Evolutionary conservation across 2,113 vertebrate genomes (phyloP).

Genomic region (Hassar affinis): DNA sequence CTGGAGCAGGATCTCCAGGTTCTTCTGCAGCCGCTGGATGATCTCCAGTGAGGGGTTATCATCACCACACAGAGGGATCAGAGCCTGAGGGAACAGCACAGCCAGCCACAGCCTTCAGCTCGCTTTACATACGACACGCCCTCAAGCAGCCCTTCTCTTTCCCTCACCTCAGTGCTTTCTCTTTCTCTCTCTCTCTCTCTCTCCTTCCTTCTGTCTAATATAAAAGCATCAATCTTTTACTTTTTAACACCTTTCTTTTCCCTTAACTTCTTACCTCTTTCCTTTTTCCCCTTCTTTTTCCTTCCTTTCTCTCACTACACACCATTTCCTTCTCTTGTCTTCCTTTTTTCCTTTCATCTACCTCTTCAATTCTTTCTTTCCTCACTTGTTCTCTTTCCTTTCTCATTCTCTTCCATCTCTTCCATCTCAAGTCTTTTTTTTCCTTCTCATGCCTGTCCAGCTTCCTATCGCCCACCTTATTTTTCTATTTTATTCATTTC

Average conservation of each 20-base stretch:
- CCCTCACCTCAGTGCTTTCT: neutral
- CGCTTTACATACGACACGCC: neutral
- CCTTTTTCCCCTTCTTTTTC: too few relatives aligned
- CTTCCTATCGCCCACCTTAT: neutral
- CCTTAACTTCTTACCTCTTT: neutral
- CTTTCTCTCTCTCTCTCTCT: neutral
- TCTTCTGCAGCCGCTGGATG: constrained; percentile 87
- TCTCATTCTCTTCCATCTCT: too few relatives aligned
- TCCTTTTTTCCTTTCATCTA: neutral
- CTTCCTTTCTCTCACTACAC: too few relatives aligned
- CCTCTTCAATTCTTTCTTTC: neutral
- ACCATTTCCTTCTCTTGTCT: neutral
- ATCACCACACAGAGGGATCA: constrained; percentile 85
- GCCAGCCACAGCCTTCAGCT: neutral
- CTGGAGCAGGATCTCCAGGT: constrained; percentile 83
- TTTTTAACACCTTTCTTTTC: neutral
- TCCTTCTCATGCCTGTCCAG: neutral
- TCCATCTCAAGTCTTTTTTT: too few relatives aligned
- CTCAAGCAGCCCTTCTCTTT: neutral
- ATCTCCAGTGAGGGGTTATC: constrained; percentile 89
- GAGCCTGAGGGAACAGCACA: constrained; percentile 69
- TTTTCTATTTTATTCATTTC: neutral
- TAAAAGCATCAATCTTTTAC: too few relatives aligned
- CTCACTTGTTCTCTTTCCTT: neutral
- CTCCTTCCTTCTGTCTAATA: neutral